Evolutionary conservation across 2,797 vertebrate genomes (phyloP).

Genomic region (Pogoniulus pusillus): DNA sequence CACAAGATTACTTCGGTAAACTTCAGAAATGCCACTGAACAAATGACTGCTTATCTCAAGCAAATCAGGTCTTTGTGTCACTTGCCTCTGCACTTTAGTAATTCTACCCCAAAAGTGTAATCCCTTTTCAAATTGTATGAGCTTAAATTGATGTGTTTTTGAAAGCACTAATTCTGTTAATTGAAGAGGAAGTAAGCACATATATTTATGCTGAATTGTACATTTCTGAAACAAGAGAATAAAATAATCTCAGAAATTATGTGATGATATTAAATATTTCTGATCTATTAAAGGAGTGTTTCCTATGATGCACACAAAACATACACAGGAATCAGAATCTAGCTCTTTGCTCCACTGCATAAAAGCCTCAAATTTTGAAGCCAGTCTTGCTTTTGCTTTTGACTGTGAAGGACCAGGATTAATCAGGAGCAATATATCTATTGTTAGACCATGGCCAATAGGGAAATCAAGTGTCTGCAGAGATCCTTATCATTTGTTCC

Average conservation of each 20-base stretch:
- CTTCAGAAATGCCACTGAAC: background rate
- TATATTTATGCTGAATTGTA: background rate
- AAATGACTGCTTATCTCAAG: background rate
- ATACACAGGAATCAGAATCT: background rate
- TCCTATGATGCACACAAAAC: background rate
- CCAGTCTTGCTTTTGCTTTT: background rate
- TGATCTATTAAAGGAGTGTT: background rate
- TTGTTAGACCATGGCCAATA: background rate
- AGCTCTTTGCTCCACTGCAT: background rate
- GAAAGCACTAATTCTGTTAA: background rate
- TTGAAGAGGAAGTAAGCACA: background rate
- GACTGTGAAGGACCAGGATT: background rate
- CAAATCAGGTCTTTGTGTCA: background rate
- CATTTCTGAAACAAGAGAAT: background rate
- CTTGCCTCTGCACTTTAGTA: background rate
- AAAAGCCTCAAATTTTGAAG: background rate
- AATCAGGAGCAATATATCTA: background rate
- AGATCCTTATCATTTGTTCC: background rate
- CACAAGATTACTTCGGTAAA: background rate
- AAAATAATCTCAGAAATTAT: background rate
- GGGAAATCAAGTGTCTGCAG: background rate
- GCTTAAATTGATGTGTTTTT: background rate
- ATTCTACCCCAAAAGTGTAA: fast-evolving
- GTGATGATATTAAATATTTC: background rate
- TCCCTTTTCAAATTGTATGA: background rate